phyloP scores from a whole-genome alignment of 2,113 vertebrate genomes.

The Coracopsis vasa region DNA sequence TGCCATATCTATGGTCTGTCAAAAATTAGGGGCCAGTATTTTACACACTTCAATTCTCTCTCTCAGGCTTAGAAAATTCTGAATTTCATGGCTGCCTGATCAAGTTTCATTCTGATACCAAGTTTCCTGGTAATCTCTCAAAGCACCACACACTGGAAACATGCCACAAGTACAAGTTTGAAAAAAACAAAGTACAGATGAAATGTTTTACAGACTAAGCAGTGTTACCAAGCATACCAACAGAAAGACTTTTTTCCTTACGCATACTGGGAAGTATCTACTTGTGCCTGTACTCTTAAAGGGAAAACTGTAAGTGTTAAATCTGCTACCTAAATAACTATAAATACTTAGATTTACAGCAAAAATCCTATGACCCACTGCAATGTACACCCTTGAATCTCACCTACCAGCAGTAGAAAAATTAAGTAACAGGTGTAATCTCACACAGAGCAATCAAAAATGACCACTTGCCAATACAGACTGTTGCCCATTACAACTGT shows the following conservation, averaged over 20 bases:
- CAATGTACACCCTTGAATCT: neutral
- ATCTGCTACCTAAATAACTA: neutral
- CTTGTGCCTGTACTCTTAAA: neutral
- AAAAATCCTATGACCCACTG: neutral
- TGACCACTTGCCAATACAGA: neutral
- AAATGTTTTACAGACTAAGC: neutral
- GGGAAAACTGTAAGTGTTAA: neutral
- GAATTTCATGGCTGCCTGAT: constrained; percentile 2
- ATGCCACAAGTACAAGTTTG: neutral
- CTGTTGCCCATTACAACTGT: neutral
- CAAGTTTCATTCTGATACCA: constrained; percentile 4
- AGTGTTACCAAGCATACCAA: neutral
- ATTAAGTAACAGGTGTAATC: neutral
- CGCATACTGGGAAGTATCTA: neutral
- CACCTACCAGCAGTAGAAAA: neutral
- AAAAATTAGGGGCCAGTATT: neutral
- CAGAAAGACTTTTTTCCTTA: neutral
- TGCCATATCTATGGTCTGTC: neutral
- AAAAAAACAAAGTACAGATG: neutral
- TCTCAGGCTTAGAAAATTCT: neutral
- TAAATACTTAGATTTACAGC: neutral
- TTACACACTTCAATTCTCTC: neutral
- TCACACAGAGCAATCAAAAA: neutral
- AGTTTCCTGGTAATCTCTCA: neutral
- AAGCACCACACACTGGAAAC: neutral